phyloP scores from a whole-genome alignment of 2,113 vertebrate genomes.

The Forbesichthys agassizii region DNA sequence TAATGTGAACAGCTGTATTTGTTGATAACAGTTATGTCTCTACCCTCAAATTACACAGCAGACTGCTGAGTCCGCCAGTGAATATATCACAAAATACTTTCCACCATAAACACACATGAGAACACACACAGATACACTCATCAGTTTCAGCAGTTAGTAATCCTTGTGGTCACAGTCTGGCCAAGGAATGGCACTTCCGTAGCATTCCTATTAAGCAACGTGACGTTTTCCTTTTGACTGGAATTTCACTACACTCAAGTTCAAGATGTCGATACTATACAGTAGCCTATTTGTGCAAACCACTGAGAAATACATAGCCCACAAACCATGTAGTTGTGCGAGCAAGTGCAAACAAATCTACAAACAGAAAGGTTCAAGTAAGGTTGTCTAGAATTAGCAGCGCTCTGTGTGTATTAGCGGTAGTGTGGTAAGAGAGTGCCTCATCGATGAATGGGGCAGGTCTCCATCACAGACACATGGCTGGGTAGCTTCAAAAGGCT shows the following conservation, averaged over 20 bases:
- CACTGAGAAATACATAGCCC: not conserved
- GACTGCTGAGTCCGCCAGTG: conserved; percentile 57
- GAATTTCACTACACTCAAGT: conserved; percentile 37
- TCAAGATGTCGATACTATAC: conserved; percentile 50
- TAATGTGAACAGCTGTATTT: conserved; percentile 26
- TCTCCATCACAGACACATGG: conserved; percentile 22
- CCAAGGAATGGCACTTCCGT: conserved; percentile 47
- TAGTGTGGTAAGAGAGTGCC: too few relatives aligned
- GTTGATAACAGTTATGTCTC: conserved; percentile 15
- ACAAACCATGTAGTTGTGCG: not conserved
- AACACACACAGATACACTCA: conserved; percentile 3
- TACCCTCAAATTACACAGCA: conserved; percentile 55
- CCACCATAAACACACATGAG: conserved; percentile 42
- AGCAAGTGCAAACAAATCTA: too few relatives aligned
- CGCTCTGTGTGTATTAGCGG: too few relatives aligned
- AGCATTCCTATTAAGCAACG: conserved; percentile 61
- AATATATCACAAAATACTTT: conserved; percentile 35
- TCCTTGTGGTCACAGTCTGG: conserved; percentile 47
- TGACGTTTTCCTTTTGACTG: conserved; percentile 49
- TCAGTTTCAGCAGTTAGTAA: conserved; percentile 22
- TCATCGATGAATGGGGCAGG: conserved; percentile 32
- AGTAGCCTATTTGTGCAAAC: conserved; percentile 9
- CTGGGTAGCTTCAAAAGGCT: conserved; percentile 61
- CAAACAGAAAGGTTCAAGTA: too few relatives aligned
- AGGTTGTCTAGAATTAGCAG: too few relatives aligned